Conservation (phyloP, 2,113 vertebrate species). For the Brienomyrus longianalis region DNA sequence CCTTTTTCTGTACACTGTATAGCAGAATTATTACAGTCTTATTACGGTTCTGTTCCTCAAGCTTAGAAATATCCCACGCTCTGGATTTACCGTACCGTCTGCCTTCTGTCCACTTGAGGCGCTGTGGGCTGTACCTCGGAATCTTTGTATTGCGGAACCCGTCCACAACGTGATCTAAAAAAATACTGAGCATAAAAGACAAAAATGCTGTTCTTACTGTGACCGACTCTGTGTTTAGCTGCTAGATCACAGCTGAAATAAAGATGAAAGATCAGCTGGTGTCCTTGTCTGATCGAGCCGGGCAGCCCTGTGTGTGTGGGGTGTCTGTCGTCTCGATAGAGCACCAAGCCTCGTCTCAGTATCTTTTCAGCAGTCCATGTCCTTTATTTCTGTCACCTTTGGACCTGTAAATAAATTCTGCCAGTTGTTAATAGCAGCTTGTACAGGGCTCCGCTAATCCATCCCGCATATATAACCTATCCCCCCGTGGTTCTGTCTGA, state of each 20-base stretch:
- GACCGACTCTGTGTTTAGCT: background rate
- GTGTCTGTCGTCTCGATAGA: background rate
- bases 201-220: background rate
- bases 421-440: conserved; percentile 4
- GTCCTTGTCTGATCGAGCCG: too few relatives aligned
- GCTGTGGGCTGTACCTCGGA: background rate
- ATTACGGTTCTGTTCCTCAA: background rate
- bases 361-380: background rate
- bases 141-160: background rate
- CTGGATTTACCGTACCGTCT: background rate
- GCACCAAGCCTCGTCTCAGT: background rate
- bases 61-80: background rate
- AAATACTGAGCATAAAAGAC: background rate
- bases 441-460: background rate
- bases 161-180: background rate
- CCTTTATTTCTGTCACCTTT: background rate
- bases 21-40: too few relatives aligned
- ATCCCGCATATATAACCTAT: background rate
- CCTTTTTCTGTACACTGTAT: background rate
- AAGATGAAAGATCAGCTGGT: background rate
- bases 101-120: background rate
- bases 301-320: background rate
- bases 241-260: background rate
- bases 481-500: background rate
- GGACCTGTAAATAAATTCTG: conserved; percentile 1